phyloP scores from a whole-genome alignment of 2,113 vertebrate species.

The Tragelaphus strepsiceros region DNA sequence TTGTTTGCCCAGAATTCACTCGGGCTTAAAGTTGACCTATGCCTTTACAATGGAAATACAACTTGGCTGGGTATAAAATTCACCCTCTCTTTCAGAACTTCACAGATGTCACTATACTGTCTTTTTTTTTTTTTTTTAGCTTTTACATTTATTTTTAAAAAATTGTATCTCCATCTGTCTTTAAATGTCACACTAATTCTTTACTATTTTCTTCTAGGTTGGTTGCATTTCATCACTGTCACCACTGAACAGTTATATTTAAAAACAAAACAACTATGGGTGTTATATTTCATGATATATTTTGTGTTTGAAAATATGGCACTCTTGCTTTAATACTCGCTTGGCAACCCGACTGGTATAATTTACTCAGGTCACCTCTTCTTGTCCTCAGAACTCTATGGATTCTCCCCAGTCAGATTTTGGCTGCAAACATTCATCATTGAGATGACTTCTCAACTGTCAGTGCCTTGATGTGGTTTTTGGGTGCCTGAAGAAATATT shows the following conservation, averaged over 20 bases:
- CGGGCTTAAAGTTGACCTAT: background rate
- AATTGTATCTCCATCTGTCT: background rate
- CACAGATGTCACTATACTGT: background rate
- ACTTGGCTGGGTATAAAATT: constrained; percentile 60
- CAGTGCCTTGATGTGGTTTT: background rate
- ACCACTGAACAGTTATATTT: background rate
- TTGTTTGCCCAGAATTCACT: background rate
- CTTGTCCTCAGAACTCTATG: background rate
- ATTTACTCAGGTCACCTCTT: background rate
- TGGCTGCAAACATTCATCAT: background rate
- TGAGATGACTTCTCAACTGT: background rate
- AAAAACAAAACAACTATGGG: background rate
- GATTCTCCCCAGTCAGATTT: background rate
- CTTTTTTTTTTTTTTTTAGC: background rate
- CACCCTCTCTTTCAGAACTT: background rate
- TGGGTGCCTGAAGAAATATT: background rate
- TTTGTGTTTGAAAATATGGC: background rate
- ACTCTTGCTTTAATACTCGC: background rate
- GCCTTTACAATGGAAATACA: background rate
- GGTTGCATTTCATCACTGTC: background rate
- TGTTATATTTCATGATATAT: background rate
- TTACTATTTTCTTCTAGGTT: background rate
- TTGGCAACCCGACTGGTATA: background rate
- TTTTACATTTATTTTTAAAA: background rate
- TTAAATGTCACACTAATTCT: background rate